Conservation (phyloP, 2,113 vertebrate genomes). For the Syrmaticus mikado region DNA sequence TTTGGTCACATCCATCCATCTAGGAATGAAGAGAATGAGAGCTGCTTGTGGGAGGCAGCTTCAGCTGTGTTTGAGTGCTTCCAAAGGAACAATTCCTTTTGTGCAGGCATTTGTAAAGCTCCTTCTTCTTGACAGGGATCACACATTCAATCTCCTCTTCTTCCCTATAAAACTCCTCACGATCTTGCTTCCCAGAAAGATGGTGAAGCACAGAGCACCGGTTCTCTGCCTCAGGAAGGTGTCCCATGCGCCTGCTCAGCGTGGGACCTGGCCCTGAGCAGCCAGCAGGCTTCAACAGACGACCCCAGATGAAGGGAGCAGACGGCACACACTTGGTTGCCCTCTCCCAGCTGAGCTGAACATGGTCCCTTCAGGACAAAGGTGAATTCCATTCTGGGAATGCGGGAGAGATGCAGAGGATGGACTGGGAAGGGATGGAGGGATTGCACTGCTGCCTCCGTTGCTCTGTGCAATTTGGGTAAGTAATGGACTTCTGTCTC, state of each 20-base stretch:
- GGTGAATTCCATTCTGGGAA: neutral
- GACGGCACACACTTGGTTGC: conserved; percentile 1
- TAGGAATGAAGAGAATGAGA: neutral
- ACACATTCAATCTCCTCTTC: neutral
- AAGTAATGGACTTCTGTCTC: conserved; percentile 61
- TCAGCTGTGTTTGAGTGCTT: neutral
- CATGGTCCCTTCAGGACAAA: conserved; percentile 22
- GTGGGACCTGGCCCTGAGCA: rapidly evolving
- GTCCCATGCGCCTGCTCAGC: rapidly evolving
- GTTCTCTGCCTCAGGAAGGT: neutral
- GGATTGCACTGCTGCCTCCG: neutral
- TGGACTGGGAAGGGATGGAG: neutral
- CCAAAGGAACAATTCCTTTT: neutral
- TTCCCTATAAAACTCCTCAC: rapidly evolving
- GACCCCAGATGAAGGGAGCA: neutral
- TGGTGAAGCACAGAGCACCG: neutral
- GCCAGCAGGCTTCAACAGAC: neutral
- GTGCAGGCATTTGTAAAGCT: neutral
- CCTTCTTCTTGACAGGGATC: neutral
- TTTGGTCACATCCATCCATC: neutral
- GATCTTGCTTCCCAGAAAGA: neutral
- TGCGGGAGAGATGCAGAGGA: neutral
- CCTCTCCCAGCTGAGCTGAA: neutral
- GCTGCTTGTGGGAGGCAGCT: neutral
- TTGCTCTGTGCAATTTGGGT: conserved; percentile 17